phyloP scores from a whole-genome alignment of 2,888 invertebrate species.

The Torymus aiolomorphi region DNA sequence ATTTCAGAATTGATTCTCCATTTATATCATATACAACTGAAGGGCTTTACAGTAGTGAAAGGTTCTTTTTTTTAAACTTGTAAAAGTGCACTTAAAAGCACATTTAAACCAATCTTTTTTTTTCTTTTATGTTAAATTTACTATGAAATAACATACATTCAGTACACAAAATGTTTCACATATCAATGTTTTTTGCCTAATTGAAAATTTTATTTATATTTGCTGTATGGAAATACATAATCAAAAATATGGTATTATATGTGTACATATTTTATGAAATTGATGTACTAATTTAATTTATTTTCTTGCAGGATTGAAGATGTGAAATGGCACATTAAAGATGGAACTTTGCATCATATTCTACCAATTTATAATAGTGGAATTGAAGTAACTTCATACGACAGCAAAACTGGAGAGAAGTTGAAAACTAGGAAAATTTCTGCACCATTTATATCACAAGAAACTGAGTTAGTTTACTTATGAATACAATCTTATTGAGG shows the following conservation, averaged over 20 bases:
- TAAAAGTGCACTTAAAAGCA: slow-evolving; percentile 53
- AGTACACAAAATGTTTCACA: slow-evolving; percentile 50
- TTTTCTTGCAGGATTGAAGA: slow-evolving; percentile 69
- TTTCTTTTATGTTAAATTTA: slow-evolving; percentile 19
- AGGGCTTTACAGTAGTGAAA: slow-evolving; percentile 72
- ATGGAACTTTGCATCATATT: slow-evolving; percentile 72
- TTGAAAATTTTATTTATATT: slow-evolving; percentile 30
- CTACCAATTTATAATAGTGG: slow-evolving; percentile 71
- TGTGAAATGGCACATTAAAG: slow-evolving; percentile 72
- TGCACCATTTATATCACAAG: slow-evolving; percentile 69
- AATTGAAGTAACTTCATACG: slow-evolving; percentile 72
- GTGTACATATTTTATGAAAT: slow-evolving; percentile 23
- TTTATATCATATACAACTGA: slow-evolving; percentile 73
- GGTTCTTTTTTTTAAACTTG: slow-evolving; percentile 65
- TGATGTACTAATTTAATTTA: neutral
- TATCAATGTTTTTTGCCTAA: slow-evolving; percentile 22
- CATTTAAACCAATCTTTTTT: slow-evolving; percentile 32
- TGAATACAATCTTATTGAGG: neutral
- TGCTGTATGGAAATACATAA: slow-evolving; percentile 9
- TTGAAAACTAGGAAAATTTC: slow-evolving; percentile 68
- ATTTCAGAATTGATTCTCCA: slow-evolving; percentile 72
- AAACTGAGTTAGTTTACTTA: slow-evolving; percentile 69
- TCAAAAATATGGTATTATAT: slow-evolving; percentile 12
- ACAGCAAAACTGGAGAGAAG: slow-evolving; percentile 73
- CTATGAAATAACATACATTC: slow-evolving; percentile 15